Base-by-base conservation (phyloP, 1,140 invertebrate species). In the Bombus polaris region DNA sequence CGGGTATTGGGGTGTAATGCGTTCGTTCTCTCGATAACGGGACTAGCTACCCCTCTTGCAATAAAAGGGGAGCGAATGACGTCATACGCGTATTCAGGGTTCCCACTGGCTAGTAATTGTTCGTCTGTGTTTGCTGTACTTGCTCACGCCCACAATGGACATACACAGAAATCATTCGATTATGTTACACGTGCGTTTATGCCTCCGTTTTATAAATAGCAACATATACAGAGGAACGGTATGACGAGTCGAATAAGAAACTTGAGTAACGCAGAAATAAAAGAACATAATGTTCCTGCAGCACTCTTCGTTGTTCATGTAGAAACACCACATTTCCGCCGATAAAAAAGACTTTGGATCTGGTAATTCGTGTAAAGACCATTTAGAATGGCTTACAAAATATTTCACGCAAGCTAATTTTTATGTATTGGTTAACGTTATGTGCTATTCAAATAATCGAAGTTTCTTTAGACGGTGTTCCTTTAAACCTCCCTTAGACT, bases 31-130 rank as follows among this genome's bases (percentile, higher is more conserved):
- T 86, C 84, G 85, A 90, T 80, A 82, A 32, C 44, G 66, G 53
- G 42, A 37, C 35, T 80, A 44, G 59, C 79, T 75, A 86, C 84
- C 80, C 87, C 76, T 83, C 62, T 32, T 80, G 62, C 59, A 53
- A 88, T 83, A 89, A 88, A 86, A 72, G 72, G 81, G 78, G 28
- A 81, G 70, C 28, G 53, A 66, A 32, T 89, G 88, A 89, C 83
- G 87, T 89, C 87, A 89, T 76, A 28, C 59, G 25, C 32, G 44
- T 57, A 66, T 78, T 15, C 76, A 81, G n/a, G 57, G 62, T 12
- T 44, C 44, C 37, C 44, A 62, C 32, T 37, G 39, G 59, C 44
- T 18, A n/a, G 35, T 37, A 78, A 80, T 71, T 75, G 42, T 75
- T 28, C n/a, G 32, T 70, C 42, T 28, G 37, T 62, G 37, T 47